Evolutionary conservation across 2,797 vertebrate genomes (phyloP).

Genomic region (Sphenopsis melanotis): DNA sequence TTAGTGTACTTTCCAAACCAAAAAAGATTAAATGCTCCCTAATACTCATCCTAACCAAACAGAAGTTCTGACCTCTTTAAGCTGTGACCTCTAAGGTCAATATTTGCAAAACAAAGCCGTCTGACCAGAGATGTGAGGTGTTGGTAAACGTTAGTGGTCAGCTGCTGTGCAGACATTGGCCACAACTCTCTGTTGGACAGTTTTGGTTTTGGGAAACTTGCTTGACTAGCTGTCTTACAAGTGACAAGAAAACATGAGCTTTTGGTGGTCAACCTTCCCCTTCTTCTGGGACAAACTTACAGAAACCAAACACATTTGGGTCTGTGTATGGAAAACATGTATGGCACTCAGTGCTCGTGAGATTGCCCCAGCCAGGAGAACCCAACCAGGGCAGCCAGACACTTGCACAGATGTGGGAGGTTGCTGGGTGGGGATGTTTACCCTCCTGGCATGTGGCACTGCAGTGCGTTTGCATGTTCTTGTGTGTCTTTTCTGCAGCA

Average conservation of each 20-base stretch:
- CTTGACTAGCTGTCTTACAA: neutral
- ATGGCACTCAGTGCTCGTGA: neutral
- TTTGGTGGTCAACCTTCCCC: neutral
- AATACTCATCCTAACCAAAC: constrained; percentile 41
- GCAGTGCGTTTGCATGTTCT: neutral
- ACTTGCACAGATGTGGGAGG: neutral
- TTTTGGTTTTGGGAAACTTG: neutral
- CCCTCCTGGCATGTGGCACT: neutral
- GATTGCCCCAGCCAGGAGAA: neutral
- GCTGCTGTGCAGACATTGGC: neutral
- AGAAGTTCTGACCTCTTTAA: constrained; percentile 23
- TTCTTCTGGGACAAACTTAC: neutral
- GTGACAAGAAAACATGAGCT: neutral
- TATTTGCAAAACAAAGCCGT: constrained; percentile 52
- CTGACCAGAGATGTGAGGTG: constrained; percentile 11
- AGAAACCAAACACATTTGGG: neutral
- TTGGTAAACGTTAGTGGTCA: constrained; percentile 18
- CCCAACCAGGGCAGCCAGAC: neutral
- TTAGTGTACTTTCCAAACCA: constrained; percentile 25
- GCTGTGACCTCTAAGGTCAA: constrained; percentile 21
- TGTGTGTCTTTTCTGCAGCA: neutral
- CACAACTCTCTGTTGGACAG: neutral
- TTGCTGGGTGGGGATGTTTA: neutral
- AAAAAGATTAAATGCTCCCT: constrained; percentile 10
- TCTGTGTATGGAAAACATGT: neutral